Evolutionary conservation across 2,113 vertebrate genomes (phyloP).

Genomic region (Mustela nigripes): DNA sequence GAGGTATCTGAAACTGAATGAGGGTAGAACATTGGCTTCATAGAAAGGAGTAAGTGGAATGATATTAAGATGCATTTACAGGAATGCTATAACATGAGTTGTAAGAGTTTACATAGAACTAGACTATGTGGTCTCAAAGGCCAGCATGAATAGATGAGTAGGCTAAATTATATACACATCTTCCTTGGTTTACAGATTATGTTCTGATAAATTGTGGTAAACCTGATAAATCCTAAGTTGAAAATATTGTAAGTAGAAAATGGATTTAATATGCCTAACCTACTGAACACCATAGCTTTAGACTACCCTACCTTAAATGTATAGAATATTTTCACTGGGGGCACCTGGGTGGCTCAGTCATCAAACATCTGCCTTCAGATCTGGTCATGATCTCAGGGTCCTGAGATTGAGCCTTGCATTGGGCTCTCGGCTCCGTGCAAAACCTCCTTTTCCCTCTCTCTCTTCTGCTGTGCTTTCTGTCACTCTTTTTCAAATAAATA

Average conservation of each 20-base stretch:
- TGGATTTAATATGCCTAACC: not conserved
- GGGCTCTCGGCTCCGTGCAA: not conserved
- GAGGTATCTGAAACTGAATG: not conserved
- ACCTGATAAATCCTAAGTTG: not conserved
- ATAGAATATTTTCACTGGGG: not conserved
- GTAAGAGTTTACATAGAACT: not conserved
- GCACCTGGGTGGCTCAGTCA: not conserved
- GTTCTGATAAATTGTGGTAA: not conserved
- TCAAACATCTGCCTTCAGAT: too few species aligned
- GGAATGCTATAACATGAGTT: not conserved
- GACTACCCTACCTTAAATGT: not conserved
- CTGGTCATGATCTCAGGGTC: not conserved
- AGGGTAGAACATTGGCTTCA: not conserved
- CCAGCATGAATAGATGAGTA: not conserved
- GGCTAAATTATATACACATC: not conserved
- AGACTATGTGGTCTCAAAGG: not conserved
- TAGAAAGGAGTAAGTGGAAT: not conserved
- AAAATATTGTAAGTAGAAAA: not conserved
- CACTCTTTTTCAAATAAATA: not conserved
- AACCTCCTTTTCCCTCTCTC: not conserved
- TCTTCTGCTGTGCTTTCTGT: not conserved
- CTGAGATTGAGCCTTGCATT: not conserved
- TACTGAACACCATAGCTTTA: not conserved
- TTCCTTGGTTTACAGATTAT: not conserved
- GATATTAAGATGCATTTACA: not conserved